Conservation (phyloP, 35 echinoderm and acorn worm species). For the Stichopus chloronotus region DNA sequence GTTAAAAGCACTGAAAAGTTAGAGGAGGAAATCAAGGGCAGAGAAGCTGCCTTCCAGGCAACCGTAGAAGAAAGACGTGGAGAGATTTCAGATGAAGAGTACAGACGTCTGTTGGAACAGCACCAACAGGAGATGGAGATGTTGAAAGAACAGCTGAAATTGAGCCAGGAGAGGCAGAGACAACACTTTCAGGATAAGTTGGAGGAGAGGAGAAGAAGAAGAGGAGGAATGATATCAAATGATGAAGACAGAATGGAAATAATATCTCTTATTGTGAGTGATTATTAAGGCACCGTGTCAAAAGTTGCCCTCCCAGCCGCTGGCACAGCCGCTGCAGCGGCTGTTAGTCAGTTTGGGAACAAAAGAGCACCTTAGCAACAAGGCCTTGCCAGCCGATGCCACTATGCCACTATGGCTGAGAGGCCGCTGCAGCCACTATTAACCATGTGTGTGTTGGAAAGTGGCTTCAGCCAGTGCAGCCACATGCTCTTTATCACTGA, state of each 20-base stretch:
- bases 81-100: slow-evolving; percentile 76
- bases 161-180: slow-evolving; percentile 60
- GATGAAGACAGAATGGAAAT: slow-evolving; percentile 72
- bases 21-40: slow-evolving; percentile 70
- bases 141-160: slow-evolving; percentile 63
- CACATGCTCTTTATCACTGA: too few species aligned
- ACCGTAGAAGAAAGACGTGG: slow-evolving; percentile 55
- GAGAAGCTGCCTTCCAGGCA: slow-evolving; percentile 57
- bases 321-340: too few species aligned
- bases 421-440: too few species aligned
- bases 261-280: background rate
- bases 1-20: background rate
- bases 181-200: slow-evolving; percentile 76
- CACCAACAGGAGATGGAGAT: slow-evolving; percentile 77
- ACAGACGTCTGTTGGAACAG: slow-evolving; percentile 64
- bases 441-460: too few species aligned
- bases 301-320: too few species aligned
- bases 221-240: slow-evolving; percentile 19
- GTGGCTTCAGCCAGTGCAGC: too few species aligned
- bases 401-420: too few species aligned
- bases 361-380: too few species aligned
- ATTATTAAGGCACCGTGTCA: too few species aligned
- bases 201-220: slow-evolving; percentile 58
- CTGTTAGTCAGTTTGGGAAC: too few species aligned
- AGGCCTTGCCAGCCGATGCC: too few species aligned